Percentiles rank a stretch among this genome's conserved stretches.
phyloP scores from a whole-genome alignment of 2,888 invertebrate genomes.

The Conops quadrifasciatus region DNA sequence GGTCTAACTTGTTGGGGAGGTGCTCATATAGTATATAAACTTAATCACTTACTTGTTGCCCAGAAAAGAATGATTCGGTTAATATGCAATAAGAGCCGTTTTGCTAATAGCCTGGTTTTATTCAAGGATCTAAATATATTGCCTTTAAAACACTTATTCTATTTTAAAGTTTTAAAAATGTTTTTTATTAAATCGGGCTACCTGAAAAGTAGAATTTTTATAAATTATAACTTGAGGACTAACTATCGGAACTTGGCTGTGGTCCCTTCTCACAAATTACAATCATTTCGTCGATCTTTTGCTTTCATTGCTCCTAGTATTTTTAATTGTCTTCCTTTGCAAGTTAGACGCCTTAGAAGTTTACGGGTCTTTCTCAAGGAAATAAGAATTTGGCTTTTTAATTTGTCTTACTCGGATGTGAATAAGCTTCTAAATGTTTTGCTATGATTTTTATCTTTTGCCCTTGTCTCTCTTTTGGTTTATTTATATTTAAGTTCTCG shows the following conservation, averaged over 20 bases:
- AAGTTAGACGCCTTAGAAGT: no score
- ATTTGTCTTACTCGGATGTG: no score
- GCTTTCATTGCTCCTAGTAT: no score
- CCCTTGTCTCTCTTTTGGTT: no score
- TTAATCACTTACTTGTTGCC: not conserved
- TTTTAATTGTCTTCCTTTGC: no score
- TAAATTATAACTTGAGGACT: not conserved
- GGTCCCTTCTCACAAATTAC: not conserved
- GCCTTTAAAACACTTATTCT: not conserved
- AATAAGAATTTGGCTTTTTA: no score
- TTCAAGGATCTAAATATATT: not conserved
- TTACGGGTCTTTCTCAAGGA: no score
- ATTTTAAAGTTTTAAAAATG: not conserved
- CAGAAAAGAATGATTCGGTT: not conserved
- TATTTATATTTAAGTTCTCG: no score
- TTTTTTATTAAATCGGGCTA: not conserved
- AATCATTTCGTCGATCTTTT: no score
- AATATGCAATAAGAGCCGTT: not conserved
- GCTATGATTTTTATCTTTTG: no score
- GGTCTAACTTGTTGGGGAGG: not conserved
- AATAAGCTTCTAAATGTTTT: no score
- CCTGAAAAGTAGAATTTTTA: not conserved
- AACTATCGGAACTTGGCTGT: not conserved
- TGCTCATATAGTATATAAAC: not conserved
- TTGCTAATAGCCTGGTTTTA: not conserved